Evolutionary conservation across 1,140 invertebrate species (phyloP).

Genomic region (Cephus cinctus): DNA sequence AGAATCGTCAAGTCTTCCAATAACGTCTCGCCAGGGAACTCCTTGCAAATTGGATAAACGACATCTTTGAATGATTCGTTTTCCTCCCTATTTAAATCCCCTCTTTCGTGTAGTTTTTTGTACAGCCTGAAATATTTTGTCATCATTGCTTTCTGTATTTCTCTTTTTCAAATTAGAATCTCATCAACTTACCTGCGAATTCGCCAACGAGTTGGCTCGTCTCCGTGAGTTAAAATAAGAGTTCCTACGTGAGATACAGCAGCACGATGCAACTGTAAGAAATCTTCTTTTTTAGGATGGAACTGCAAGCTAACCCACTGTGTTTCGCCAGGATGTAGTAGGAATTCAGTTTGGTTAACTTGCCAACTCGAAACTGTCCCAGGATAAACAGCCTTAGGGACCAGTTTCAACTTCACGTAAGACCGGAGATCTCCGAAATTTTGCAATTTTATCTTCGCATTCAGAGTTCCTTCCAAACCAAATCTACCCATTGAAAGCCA

Average conservation of each 20-base stretch:
- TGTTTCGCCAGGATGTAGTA: slow-evolving; percentile 40
- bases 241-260: slow-evolving; percentile 47
- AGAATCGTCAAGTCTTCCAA: slow-evolving; percentile 39
- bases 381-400: slow-evolving; percentile 51
- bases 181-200: slow-evolving; percentile 51
- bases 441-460: slow-evolving; percentile 47
- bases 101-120: slow-evolving; percentile 42
- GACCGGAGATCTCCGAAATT: slow-evolving; percentile 53
- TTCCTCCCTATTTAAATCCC: slow-evolving; percentile 35
- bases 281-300: slow-evolving; percentile 45
- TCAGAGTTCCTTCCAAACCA: slow-evolving; percentile 41
- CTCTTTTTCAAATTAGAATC: too few relatives aligned
- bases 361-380: slow-evolving; percentile 44
- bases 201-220: slow-evolving; percentile 50
- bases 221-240: slow-evolving; percentile 44
- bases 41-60: slow-evolving; percentile 42
- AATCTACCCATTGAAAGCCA: slow-evolving; percentile 55
- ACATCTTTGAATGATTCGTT: slow-evolving; percentile 42
- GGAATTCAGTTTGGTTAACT: slow-evolving; percentile 43
- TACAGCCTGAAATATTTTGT: slow-evolving; percentile 47
- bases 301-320: slow-evolving; percentile 42
- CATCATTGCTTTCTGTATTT: too few relatives aligned
- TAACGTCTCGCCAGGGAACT: slow-evolving; percentile 41
- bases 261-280: slow-evolving; percentile 30
- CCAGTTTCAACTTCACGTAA: slow-evolving; percentile 51